Conservation (phyloP, 2,113 vertebrate genomes). For the Irena cyanogastra region DNA sequence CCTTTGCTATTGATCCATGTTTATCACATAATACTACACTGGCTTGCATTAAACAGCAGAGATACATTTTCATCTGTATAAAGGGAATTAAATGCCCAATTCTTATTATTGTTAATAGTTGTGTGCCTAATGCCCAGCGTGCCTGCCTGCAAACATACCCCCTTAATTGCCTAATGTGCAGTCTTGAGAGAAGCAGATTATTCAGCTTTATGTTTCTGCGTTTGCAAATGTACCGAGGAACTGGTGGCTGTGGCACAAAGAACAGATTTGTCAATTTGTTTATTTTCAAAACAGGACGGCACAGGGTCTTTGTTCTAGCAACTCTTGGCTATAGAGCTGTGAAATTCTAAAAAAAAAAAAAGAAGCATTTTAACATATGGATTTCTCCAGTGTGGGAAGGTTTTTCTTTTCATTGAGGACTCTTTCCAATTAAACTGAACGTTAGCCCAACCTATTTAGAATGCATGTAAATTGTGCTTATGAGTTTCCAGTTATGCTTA, state of each 20-base stretch:
- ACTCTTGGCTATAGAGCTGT: constrained; percentile 20
- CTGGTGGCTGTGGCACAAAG: constrained; percentile 19
- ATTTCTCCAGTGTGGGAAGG: constrained; percentile 42
- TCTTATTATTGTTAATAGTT: constrained; percentile 62
- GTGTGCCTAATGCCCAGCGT: constrained; percentile 49
- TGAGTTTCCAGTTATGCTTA: background rate
- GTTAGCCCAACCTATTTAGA: constrained; percentile 37
- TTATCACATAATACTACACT: constrained; percentile 45
- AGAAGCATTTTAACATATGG: constrained; percentile 55
- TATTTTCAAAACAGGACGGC: constrained; percentile 62
- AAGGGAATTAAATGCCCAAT: constrained; percentile 67
- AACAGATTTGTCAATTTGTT: constrained; percentile 61
- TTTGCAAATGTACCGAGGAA: constrained; percentile 45
- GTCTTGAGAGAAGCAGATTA: constrained; percentile 55
- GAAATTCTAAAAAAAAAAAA: constrained; percentile 5
- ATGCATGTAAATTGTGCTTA: constrained; percentile 34
- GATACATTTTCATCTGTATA: constrained; percentile 50
- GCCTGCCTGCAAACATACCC: constrained; percentile 44
- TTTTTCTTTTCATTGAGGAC: constrained; percentile 27
- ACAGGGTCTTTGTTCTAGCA: constrained; percentile 47
- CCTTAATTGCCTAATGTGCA: constrained; percentile 63
- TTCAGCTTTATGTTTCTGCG: constrained; percentile 40
- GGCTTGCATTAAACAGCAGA: constrained; percentile 16
- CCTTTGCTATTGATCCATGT: constrained; percentile 59
- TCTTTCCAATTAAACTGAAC: constrained; percentile 43